Base-by-base conservation (phyloP, 2,113 vertebrate genomes). In the Caloenas nicobarica region DNA sequence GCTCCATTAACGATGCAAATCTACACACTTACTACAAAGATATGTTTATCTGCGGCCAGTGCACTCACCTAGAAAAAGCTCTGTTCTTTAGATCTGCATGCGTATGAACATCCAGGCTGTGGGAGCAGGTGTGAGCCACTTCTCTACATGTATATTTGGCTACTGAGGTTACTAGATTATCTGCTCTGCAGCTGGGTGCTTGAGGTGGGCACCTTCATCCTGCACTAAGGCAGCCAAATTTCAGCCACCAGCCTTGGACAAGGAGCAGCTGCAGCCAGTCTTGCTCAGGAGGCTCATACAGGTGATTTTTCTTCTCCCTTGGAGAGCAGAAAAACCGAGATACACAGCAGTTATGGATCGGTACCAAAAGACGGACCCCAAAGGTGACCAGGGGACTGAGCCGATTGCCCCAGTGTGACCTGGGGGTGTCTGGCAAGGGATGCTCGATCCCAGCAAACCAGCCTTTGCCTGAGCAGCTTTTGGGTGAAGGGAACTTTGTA, bases 101-200 rank as follows among this genome's bases (percentile, higher is more conserved):
- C 2, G 1, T 18, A 10, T 1, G 34, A 9, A 10, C 34, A 34
- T 7, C 28, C 36, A 62, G 58, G 29, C 31, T 13, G 5, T 1
- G 8, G 69, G 24, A 57, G n/a, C 16, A 53, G 21, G 44, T 5
- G 7, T 6, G 42, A 23, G 42, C 16, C 10, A 6, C 34, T 48
- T 56, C 17, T 33, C 34, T 25, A 8, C 10, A 0, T 0, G 0
- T 7, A 0, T 26, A 4, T 23, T 9, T 24, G 44, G 68, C 64
- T n/a, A 6, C 46, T 54, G 58, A 44, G 38, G 66, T 4, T 33
- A 16, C 3, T 19, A 54, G n/a, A 25, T 11, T 8, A 7, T 15
- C 17, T 68, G 19, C 22, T 29, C 56, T 36, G 70, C 34, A 40
- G 61, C 42, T 36, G 33, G 18, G n/a, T 11, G 81, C 38, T 78